Evolutionary conservation across 2,797 vertebrate species (phyloP).

Genomic region (Otolemur crassicaudatus): DNA sequence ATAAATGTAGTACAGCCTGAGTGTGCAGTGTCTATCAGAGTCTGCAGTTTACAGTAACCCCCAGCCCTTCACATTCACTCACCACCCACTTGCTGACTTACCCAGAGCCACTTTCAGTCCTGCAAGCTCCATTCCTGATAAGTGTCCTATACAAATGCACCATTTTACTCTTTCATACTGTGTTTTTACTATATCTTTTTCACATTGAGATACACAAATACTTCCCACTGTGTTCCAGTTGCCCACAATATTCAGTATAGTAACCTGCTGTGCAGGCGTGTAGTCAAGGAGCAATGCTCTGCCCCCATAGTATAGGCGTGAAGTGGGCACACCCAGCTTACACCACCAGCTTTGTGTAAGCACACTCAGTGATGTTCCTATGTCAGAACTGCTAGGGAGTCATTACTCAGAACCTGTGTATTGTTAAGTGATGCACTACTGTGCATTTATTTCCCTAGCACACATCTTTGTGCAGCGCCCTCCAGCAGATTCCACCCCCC

Average conservation of each 20-base stretch:
- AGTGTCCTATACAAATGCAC: no score
- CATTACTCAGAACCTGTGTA: not conserved
- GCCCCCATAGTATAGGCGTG: no score
- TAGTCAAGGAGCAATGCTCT: not conserved
- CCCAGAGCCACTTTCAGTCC: not conserved
- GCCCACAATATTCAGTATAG: not conserved
- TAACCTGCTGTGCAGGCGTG: not conserved
- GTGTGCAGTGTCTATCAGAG: not conserved
- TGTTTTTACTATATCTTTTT: not conserved
- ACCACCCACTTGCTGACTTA: not conserved
- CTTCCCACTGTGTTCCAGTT: not conserved
- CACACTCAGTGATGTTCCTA: not conserved
- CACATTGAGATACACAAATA: not conserved
- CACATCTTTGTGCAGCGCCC: not conserved
- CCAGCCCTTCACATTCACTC: not conserved
- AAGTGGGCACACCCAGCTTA: not conserved
- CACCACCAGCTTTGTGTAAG: not conserved
- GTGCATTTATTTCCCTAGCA: accelerated
- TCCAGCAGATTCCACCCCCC: not conserved
- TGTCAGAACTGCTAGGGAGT: not conserved
- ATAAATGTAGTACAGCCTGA: not conserved
- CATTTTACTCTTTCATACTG: not conserved
- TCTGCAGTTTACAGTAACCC: not conserved
- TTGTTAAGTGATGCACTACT: not conserved
- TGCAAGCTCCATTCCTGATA: not conserved